These are phyloP conservation scores for Bhutanitis thaidina DNA, from an alignment of 2,888 invertebrate species.

Conservation along the genomic window DNA sequence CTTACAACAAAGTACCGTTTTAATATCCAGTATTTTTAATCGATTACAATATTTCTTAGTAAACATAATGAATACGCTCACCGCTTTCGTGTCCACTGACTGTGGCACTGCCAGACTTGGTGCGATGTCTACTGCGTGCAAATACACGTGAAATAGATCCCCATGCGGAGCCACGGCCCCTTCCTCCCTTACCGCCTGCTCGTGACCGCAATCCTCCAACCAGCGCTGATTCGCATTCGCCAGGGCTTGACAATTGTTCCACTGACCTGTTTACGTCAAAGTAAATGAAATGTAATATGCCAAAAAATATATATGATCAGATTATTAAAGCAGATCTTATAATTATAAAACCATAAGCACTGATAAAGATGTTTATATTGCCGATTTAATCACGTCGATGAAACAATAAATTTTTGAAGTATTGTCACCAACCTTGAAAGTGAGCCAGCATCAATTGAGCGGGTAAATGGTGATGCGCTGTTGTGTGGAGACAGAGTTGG, in stretches of 20 bases:
- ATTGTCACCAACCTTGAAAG: conserved; percentile 77
- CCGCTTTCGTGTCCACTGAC: conserved; percentile 84
- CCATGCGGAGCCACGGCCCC: conserved; percentile 90
- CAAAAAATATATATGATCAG: no score
- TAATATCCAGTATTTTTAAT: no score
- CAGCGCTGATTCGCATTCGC: conserved; percentile 84
- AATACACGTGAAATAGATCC: conserved; percentile 95
- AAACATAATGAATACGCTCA: conserved; percentile 39
- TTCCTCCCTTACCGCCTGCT: conserved; percentile 62
- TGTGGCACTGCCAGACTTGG: conserved; percentile 83
- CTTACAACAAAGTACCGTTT: no score
- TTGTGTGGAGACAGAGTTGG: conserved; percentile 91
- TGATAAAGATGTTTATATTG: no score
- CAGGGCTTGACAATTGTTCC: conserved; percentile 90
- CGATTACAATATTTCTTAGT: no score
- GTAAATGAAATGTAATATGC: background rate
- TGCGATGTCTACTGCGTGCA: conserved; percentile 90
- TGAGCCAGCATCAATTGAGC: conserved; percentile 85
- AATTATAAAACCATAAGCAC: no score
- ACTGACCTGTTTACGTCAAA: conserved; percentile 78
- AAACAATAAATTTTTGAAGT: no score
- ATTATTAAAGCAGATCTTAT: no score
- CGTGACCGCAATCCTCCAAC: conserved; percentile 67
- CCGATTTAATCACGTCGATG: no score
- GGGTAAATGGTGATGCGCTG: conserved; percentile 84